Percentiles rank a stretch among this genome's conserved stretches.
These are phyloP conservation scores for Gymnoscopelus microlampas DNA, from an alignment of 2,797 vertebrate genomes.

Conservation along the genomic window DNA sequence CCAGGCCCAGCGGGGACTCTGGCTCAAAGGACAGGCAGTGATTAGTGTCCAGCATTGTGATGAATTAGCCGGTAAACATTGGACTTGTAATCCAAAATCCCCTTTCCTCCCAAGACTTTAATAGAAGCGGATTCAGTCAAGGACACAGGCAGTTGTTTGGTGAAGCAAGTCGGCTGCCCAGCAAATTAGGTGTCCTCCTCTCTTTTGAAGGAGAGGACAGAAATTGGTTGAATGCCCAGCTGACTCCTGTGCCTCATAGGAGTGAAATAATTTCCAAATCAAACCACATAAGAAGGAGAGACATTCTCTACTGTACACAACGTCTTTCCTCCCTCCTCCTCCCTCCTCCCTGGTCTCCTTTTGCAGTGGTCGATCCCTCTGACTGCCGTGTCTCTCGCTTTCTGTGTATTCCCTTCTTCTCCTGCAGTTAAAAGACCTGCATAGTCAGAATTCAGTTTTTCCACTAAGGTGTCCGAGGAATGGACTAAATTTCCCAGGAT, in stretches of 20 bases:
- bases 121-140: slow-evolving; percentile 10
- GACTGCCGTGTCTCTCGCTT: slow-evolving; percentile 43
- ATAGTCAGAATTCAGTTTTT: too few species aligned
- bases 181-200: slow-evolving; percentile 34
- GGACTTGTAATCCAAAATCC: slow-evolving; percentile 39
- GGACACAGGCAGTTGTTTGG: background rate
- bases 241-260: slow-evolving; percentile 19
- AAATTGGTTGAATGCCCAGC: slow-evolving; percentile 29
- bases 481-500: background rate
- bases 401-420: slow-evolving; percentile 46
- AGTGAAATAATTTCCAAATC: slow-evolving; percentile 26
- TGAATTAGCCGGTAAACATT: slow-evolving; percentile 59
- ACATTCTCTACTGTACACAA: slow-evolving; percentile 18
- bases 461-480: too few species aligned
- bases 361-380: slow-evolving; percentile 53
- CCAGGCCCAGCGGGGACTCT: slow-evolving; percentile 72
- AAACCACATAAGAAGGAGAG: background rate
- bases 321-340: slow-evolving; percentile 14
- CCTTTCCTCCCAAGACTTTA: slow-evolving; percentile 30
- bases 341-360: slow-evolving; percentile 37
- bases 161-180: slow-evolving; percentile 33
- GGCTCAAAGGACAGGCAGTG: slow-evolving; percentile 78
- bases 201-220: slow-evolving; percentile 30
- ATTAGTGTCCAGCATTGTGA: slow-evolving; percentile 84
- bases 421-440: slow-evolving; percentile 49